Evolutionary conservation across 2,888 invertebrate genomes (phyloP), one percentile per base, ranked within the genome.

Genomic region (Noctua janthina): DNA sequence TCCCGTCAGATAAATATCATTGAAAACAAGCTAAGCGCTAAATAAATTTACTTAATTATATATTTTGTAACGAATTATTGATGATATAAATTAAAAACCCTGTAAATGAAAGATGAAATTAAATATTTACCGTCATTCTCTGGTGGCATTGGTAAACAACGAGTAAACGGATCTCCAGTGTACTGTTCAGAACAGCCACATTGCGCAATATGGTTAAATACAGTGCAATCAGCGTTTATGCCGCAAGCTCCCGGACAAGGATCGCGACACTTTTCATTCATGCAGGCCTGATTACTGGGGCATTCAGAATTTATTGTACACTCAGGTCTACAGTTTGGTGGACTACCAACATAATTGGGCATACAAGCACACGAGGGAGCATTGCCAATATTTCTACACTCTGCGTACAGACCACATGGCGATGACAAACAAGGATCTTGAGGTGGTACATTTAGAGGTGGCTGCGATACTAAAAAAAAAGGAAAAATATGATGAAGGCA

Each of bases 291-390:
- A 88, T 97, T 97, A 78, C 97, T 97, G 1, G 97, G 94, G 90
- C 98, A 98, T 90, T 98, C 98, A 0, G 98, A 97, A 91, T 98
- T 98, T n/a, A 98, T 97, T 13, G 97, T 97, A 92, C 98, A 98
- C 92, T 98, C 98, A 0, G 98, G 98, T 81, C 98, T 96, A 90
- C 98, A 98, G 87, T 97, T 97, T 0, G 98, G 98, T 75, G 98
- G 98, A 86, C 96, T 97, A 23, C 98, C 98, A 67, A 97, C 94
- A 90, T 97, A 98, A 84, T 96, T 97, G 29, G 96, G 92, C 84
- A 97, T 92, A 91, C 98, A 98, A 29, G 97, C 97, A 90, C 98
- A 98, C 39, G 97, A 97, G 23, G 97, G 97, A 82, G 96, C 94
- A 74, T 97, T 97, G 83, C 96, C 96, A 59, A 97, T 94, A 87